Conservation (phyloP, 2,797 vertebrate genomes). For the Morelia viridis region DNA sequence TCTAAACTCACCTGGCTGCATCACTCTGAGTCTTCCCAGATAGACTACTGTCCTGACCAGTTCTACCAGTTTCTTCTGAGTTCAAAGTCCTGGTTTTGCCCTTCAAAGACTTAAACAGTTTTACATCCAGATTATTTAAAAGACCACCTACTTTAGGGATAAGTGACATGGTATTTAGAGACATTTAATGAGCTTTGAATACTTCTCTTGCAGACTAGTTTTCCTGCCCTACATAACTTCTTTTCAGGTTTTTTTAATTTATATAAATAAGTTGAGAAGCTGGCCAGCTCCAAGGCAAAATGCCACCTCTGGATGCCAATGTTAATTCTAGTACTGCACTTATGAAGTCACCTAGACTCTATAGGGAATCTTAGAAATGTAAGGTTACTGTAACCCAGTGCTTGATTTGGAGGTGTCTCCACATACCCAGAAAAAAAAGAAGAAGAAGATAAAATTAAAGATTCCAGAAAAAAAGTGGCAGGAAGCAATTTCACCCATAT, state of each 20-base stretch:
- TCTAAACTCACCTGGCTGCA: not conserved
- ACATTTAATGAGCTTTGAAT: not conserved
- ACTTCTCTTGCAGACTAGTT: not conserved
- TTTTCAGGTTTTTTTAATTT: not conserved
- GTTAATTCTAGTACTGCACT: not conserved
- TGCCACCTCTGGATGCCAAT: not conserved
- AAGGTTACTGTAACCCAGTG: not conserved
- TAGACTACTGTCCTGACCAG: not conserved
- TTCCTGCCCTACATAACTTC: not conserved
- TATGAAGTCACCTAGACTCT: not conserved
- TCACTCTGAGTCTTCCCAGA: not conserved
- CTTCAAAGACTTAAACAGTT: not conserved
- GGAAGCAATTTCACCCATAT: not conserved
- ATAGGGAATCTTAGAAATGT: not conserved
- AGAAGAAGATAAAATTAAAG: not conserved
- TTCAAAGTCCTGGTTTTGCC: not conserved
- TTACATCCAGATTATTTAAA: not conserved
- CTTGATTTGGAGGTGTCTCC: not conserved
- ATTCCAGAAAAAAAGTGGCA: not conserved
- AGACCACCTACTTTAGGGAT: not conserved
- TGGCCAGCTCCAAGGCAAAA: not conserved
- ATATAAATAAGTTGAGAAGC: not conserved
- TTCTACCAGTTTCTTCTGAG: not conserved
- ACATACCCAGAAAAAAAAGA: not conserved
- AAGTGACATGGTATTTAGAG: not conserved